Conservation (phyloP, 2,888 invertebrate species). For the Oxyteleia sp. region DNA sequence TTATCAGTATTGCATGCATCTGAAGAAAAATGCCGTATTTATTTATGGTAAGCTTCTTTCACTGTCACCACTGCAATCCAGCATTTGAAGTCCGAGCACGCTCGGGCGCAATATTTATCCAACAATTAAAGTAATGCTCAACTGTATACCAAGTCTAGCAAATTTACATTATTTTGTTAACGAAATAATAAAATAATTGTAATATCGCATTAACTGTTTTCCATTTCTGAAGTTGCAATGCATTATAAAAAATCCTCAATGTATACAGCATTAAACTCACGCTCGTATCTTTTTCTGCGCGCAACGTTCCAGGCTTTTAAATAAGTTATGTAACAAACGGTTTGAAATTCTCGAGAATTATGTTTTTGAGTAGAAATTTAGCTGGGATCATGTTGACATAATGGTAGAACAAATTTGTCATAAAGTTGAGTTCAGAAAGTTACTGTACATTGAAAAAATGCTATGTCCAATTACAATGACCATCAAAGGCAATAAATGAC, state of each 20-base stretch:
- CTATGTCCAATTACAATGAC: too few relatives aligned
- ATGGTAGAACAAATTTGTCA: too few relatives aligned
- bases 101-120: slow-evolving; percentile 74
- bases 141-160: too few relatives aligned
- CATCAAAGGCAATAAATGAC: too few relatives aligned
- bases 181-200: slow-evolving; percentile 62
- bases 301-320: too few relatives aligned
- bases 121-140: slow-evolving; percentile 72
- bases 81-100: slow-evolving; percentile 73
- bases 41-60: slow-evolving; percentile 65
- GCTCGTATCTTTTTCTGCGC: too few relatives aligned
- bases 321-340: too few relatives aligned
- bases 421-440: too few relatives aligned
- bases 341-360: too few relatives aligned
- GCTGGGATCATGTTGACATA: too few relatives aligned
- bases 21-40: slow-evolving; percentile 63
- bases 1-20: slow-evolving; percentile 34
- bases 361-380: too few relatives aligned
- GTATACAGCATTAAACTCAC: slow-evolving; percentile 47
- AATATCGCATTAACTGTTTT: slow-evolving; percentile 52
- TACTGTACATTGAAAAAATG: too few relatives aligned
- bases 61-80: slow-evolving; percentile 64
- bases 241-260: slow-evolving; percentile 41
- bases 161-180: slow-evolving; percentile 66
- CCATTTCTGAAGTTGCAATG: slow-evolving; percentile 49